Evolutionary conservation across 2,888 invertebrate genomes (phyloP).

Genomic region (Melipona beecheii): DNA sequence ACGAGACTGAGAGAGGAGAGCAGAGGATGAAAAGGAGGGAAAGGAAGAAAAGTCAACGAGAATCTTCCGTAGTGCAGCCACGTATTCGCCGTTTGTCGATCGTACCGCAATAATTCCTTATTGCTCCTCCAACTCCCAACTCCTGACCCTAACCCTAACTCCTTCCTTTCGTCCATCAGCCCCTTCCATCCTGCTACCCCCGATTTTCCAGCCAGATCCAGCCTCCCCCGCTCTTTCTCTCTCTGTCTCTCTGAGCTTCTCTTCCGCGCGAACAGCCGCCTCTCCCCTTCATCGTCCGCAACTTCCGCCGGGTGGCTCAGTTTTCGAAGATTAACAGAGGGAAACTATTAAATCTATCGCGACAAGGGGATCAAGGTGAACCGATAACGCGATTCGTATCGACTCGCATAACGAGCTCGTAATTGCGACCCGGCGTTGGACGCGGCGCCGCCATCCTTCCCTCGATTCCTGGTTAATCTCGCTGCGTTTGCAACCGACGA

Average conservation of each 20-base stretch:
- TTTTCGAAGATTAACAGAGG: conserved; percentile 64
- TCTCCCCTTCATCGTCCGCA: conserved; percentile 58
- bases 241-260: background rate
- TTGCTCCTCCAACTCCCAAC: conserved; percentile 80
- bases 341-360: conserved; percentile 73
- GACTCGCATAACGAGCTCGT: conserved; percentile 36
- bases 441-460: background rate
- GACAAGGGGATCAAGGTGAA: conserved; percentile 67
- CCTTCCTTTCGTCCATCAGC: conserved; percentile 68
- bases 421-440: conserved; percentile 20
- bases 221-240: background rate
- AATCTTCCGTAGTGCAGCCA: conserved; percentile 82
- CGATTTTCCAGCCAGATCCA: conserved; percentile 16
- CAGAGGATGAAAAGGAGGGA: background rate
- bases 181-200: background rate
- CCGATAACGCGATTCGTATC: conserved; percentile 63
- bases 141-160: conserved; percentile 74
- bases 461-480: background rate
- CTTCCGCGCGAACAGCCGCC: background rate
- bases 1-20: background rate
- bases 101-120: conserved; percentile 84
- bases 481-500: background rate
- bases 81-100: conserved; percentile 84
- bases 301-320: conserved; percentile 53
- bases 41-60: conserved; percentile 58